Evolutionary conservation across 2,113 vertebrate species (phyloP).

Genomic region (Embiotoca jacksoni): DNA sequence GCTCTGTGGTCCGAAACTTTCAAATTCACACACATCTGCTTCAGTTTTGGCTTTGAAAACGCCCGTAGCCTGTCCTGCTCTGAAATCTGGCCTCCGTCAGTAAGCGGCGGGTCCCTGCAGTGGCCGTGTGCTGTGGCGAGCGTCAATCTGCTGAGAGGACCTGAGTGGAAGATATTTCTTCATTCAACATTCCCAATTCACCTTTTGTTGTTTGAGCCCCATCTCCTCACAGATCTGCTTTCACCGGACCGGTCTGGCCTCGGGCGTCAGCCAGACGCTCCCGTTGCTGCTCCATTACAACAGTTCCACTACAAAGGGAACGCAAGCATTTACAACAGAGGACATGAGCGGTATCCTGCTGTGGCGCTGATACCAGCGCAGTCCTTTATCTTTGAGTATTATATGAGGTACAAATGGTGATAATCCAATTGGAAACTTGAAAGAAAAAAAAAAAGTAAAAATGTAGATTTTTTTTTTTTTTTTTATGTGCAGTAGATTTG

Average conservation of each 20-base stretch:
- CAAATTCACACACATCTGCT: slow-evolving; percentile 48
- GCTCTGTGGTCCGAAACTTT: slow-evolving; percentile 21
- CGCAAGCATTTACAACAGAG: slow-evolving; percentile 41
- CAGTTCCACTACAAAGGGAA: slow-evolving; percentile 62
- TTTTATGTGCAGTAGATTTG: slow-evolving; percentile 7
- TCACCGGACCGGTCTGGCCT: slow-evolving; percentile 55
- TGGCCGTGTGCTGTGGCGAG: slow-evolving; percentile 1
- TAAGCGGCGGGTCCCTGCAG: background rate
- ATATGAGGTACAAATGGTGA: slow-evolving; percentile 47
- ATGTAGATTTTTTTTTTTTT: background rate
- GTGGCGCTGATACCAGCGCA: slow-evolving; percentile 52
- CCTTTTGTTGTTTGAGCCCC: slow-evolving; percentile 44
- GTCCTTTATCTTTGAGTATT: slow-evolving; percentile 55
- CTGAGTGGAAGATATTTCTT: slow-evolving; percentile 61
- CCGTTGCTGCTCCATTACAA: slow-evolving; percentile 44
- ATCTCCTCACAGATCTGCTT: slow-evolving; percentile 69
- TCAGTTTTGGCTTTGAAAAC: slow-evolving; percentile 40
- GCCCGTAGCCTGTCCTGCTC: background rate
- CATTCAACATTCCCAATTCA: slow-evolving; percentile 62
- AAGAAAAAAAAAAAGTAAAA: background rate
- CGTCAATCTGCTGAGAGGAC: slow-evolving; percentile 55
- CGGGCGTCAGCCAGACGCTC: slow-evolving; percentile 64
- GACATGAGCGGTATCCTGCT: slow-evolving; percentile 49
- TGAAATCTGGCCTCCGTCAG: slow-evolving; percentile 24
- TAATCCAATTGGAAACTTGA: slow-evolving; percentile 11